These are phyloP conservation scores for Leptothorax acervorum DNA, from an alignment of 2,888 invertebrate genomes.

Conservation along the genomic window DNA sequence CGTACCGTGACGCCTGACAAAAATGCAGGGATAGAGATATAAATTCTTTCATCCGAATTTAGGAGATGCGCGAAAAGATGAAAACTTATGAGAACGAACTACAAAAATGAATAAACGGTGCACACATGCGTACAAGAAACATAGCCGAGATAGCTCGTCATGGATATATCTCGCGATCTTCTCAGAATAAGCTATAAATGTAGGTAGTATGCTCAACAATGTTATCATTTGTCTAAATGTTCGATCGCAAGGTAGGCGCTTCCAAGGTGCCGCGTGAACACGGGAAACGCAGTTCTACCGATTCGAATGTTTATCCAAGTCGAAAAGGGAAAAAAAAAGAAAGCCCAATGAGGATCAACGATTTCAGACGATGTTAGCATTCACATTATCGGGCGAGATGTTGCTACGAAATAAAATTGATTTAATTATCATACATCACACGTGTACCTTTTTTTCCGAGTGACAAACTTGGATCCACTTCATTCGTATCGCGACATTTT, in stretches of 20 bases:
- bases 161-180: neutral
- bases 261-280: neutral
- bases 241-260: neutral
- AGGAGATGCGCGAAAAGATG: neutral
- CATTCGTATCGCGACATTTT: slow-evolving; percentile 35
- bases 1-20: neutral
- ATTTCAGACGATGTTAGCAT: slow-evolving; percentile 25
- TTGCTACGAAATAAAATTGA: slow-evolving; percentile 48
- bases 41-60: slow-evolving; percentile 1
- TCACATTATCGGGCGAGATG: slow-evolving; percentile 26
- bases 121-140: neutral
- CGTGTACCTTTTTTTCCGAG: slow-evolving; percentile 27
- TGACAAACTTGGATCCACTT: slow-evolving; percentile 16
- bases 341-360: slow-evolving; percentile 24
- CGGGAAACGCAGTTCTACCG: neutral
- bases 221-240: slow-evolving; percentile 27
- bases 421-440: slow-evolving; percentile 30
- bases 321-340: neutral
- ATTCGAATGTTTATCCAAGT: slow-evolving; percentile 56
- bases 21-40: neutral
- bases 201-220: slow-evolving; percentile 31
- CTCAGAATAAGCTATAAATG: slow-evolving; percentile 14
- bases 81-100: slow-evolving; percentile 6
- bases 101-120: neutral
- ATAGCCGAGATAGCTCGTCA: neutral